Base-by-base conservation (phyloP, 2,113 vertebrate genomes). In the Mastomys coucha region DNA sequence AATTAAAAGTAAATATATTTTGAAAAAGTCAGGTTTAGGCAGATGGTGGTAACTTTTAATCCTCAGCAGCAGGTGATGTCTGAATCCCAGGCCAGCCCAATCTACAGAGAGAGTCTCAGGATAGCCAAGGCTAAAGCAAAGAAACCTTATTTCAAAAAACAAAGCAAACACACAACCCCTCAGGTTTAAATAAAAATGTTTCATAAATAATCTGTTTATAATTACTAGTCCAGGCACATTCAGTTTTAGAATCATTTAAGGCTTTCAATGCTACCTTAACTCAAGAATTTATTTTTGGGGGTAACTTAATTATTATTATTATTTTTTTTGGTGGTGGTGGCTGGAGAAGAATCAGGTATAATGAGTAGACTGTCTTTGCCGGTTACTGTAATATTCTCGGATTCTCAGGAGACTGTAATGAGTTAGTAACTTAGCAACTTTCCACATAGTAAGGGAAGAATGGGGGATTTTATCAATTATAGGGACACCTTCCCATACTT, bases 401-500 rank as follows among this genome's bases (percentile, higher is more conserved):
- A 76, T 49, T 49, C 22, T 17, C 39, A 39, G 56, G n/a, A 13
- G 4, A 4, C 51, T 84, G 26, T 53, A 51, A 17, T 20, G 72
- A 36, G 11, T 63, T 42, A 56, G 19, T 36, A 75, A 53, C 12
- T 77, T 67, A 56, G 19, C 39, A 75, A 53, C 12, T 77, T 67
- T 63, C 10, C 75, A 12, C 36, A 75, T 17, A 28, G 4, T 73
- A 20, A 72, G 17, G 17, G 56, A 88, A 28, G 39, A 33, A 12
- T 0, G 16, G 51, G 36, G 11, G 11, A 13, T 5, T 7, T 16
- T 2, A 9, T 26, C 49, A 67, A 0, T 10, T 7, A 33, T 0
- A 0, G 91, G 24, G 58, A 1, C 1, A 8, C 10, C 22, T 10
- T 22, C 56, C 0, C 9, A 6, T 20, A 99, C 98, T 98, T 96